A percentile compares a stretch with the other conserved stretches of the same genome.
Evolutionary conservation across 2,113 vertebrate genomes (phyloP).

Genomic region (Cavia aperea): DNA sequence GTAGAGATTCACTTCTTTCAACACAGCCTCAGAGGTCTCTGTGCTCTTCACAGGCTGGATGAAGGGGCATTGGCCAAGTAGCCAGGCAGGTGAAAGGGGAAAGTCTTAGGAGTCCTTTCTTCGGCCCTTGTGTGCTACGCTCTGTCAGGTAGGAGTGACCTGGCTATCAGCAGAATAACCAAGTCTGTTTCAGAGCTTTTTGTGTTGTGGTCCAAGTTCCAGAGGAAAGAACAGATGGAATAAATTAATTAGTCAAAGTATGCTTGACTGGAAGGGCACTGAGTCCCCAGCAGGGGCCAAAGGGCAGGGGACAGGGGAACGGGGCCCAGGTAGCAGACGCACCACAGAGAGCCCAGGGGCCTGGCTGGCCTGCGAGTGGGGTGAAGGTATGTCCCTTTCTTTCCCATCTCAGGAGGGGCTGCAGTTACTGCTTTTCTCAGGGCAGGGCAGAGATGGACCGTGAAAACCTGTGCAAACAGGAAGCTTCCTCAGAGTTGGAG

Average conservation of each 20-base stretch:
- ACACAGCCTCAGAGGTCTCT: constrained; percentile 37
- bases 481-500: constrained; percentile 36
- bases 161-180: constrained; percentile 80
- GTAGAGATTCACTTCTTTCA: constrained; percentile 30
- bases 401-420: constrained; percentile 59
- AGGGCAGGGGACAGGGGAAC: constrained; percentile 70
- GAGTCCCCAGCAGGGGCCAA: constrained; percentile 85
- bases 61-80: constrained; percentile 47
- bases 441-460: constrained; percentile 35
- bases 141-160: constrained; percentile 67
- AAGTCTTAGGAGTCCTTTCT: not conserved
- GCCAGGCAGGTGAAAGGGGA: not conserved
- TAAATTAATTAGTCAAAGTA: constrained; percentile 86
- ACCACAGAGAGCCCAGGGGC: constrained; percentile 61
- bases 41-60: constrained; percentile 24
- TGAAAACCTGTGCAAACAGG: constrained; percentile 55
- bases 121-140: not conserved
- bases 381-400: constrained; percentile 77
- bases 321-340: constrained; percentile 68
- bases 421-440: constrained; percentile 22
- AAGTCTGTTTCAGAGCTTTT: constrained; percentile 81
- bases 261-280: constrained; percentile 87
- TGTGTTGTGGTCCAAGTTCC: constrained; percentile 80
- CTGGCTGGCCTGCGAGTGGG: constrained; percentile 72
- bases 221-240: constrained; percentile 86